These are phyloP conservation scores for cat (Felis catus) DNA, from an alignment of 2,113 vertebrate genomes.

Conservation along the genomic window DNA sequence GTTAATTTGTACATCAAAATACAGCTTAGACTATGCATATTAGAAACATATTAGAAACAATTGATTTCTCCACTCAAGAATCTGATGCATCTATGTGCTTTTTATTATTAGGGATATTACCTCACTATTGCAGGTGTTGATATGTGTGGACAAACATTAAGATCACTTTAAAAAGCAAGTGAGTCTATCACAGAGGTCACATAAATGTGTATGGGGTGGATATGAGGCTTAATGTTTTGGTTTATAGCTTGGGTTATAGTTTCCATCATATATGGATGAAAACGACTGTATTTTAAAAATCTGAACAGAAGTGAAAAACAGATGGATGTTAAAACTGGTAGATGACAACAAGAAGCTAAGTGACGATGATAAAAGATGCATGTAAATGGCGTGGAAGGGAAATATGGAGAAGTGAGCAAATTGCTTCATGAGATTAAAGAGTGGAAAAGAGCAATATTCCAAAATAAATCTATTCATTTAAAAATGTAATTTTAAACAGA, in stretches of 20 bases:
- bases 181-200: neutral
- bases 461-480: neutral
- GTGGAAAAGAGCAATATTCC: neutral
- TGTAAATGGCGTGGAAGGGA: neutral
- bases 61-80: neutral
- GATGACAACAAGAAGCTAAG: neutral
- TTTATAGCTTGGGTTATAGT: neutral
- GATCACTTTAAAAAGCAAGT: neutral
- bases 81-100: neutral
- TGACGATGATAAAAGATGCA: neutral
- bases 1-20: neutral
- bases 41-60: neutral
- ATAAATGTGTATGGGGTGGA: neutral
- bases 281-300: neutral
- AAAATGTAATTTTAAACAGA: neutral
- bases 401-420: neutral
- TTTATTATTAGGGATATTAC: neutral
- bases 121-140: neutral
- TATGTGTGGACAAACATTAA: neutral
- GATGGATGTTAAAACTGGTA: neutral
- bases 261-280: neutral
- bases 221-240: neutral
- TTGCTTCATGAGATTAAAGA: neutral
- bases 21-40: neutral
- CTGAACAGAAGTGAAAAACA: neutral